Evolutionary conservation across 2,888 invertebrate genomes (phyloP).

Genomic region (Cephus rjabovi): DNA sequence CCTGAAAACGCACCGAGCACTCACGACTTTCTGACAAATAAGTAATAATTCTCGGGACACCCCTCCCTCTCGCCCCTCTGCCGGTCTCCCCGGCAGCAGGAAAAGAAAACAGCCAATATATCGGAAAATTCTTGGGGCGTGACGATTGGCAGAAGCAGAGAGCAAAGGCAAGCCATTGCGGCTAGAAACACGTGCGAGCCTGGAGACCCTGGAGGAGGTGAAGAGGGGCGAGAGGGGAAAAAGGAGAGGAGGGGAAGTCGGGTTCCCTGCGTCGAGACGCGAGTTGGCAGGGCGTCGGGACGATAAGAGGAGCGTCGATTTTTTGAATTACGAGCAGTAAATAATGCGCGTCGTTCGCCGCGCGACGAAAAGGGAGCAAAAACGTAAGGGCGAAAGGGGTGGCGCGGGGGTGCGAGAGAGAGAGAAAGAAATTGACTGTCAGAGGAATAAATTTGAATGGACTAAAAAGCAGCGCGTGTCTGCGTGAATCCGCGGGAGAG

Average conservation of each 20-base stretch:
- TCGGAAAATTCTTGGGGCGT: slow-evolving; percentile 1
- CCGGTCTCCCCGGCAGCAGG: neutral
- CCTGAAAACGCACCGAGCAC: too few species aligned
- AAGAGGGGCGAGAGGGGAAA: neutral
- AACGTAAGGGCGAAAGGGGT: neutral
- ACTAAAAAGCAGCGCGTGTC: slow-evolving; percentile 17
- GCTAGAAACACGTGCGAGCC: too few species aligned
- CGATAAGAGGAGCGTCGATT: slow-evolving; percentile 22
- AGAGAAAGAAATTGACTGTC: slow-evolving; percentile 14
- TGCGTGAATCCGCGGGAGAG: too few species aligned
- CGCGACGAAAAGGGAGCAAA: neutral
- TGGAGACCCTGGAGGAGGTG: neutral
- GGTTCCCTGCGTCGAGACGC: neutral
- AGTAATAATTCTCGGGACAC: neutral
- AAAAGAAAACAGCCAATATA: slow-evolving; percentile 15
- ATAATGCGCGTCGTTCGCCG: slow-evolving; percentile 11
- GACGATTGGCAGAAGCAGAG: neutral
- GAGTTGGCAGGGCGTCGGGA: neutral
- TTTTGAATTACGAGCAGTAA: slow-evolving; percentile 22
- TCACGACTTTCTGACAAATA: too few species aligned
- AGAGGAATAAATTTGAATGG: slow-evolving; percentile 41
- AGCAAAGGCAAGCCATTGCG: too few species aligned
- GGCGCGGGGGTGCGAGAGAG: neutral
- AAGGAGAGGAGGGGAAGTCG: neutral
- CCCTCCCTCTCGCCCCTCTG: neutral